phyloP scores from a whole-genome alignment of 2,797 vertebrate genomes.

The Karalla daura region DNA sequence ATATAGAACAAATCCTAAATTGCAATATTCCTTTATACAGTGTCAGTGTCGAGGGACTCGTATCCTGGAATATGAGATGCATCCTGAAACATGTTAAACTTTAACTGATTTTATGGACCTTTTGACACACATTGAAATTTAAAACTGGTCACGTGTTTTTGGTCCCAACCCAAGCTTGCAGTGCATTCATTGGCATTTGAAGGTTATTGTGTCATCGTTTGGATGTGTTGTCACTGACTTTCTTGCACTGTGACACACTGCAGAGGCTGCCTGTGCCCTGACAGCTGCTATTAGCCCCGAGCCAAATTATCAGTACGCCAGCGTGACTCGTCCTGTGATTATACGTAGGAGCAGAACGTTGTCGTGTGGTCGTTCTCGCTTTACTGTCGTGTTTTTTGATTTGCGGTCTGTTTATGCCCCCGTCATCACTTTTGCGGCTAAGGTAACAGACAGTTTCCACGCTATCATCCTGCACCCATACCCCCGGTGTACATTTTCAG shows the following conservation, averaged over 20 bases:
- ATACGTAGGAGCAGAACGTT: too few relatives aligned
- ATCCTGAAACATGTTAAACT: too few relatives aligned
- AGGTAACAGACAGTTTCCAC: not conserved
- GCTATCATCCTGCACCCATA: not conserved
- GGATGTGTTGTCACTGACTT: not conserved
- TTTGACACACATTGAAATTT: too few relatives aligned
- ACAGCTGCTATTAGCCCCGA: not conserved
- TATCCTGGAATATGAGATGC: too few relatives aligned
- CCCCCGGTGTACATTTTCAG: not conserved
- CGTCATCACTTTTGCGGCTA: conserved; percentile 12
- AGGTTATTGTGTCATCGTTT: not conserved
- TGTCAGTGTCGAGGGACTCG: too few relatives aligned
- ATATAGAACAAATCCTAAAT: not conserved
- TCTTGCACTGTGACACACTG: not conserved
- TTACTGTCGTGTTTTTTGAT: conserved; percentile 14
- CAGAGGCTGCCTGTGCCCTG: not conserved
- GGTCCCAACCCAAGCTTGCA: too few relatives aligned
- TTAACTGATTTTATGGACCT: too few relatives aligned
- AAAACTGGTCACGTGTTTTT: too few relatives aligned
- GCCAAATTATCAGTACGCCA: too few relatives aligned
- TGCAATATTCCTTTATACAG: not conserved
- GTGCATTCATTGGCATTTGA: not conserved
- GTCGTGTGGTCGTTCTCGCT: too few relatives aligned
- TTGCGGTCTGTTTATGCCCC: not conserved
- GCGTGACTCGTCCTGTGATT: not conserved